A percentile compares a stretch with the other conserved stretches of the same genome.
Evolutionary conservation across 2,797 vertebrate genomes (phyloP).

Genomic region (Calcarius lapponicus): DNA sequence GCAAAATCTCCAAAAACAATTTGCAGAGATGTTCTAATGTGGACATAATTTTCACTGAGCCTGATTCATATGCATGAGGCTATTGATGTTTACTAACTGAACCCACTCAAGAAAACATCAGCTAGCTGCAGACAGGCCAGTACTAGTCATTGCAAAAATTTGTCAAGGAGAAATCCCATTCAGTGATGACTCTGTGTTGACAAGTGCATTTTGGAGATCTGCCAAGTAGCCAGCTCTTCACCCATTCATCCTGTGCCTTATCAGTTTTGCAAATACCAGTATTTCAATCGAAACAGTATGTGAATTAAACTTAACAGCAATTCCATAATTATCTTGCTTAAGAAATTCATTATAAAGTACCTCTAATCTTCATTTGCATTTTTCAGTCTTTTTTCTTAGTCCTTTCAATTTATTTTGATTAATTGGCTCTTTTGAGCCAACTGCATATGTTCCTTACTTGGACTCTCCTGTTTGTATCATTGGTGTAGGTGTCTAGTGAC

Average conservation of each 20-base stretch:
- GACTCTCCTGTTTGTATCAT: neutral
- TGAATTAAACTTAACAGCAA: slow-evolving; percentile 51
- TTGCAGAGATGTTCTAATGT: neutral
- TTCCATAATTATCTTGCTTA: slow-evolving; percentile 35
- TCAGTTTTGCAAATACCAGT: slow-evolving; percentile 29
- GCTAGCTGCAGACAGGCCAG: neutral
- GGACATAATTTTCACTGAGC: neutral
- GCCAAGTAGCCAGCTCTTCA: slow-evolving; percentile 46
- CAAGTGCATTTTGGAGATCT: slow-evolving; percentile 38
- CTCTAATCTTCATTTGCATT: slow-evolving; percentile 54
- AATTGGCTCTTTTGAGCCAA: slow-evolving; percentile 49
- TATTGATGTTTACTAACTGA: slow-evolving; percentile 1
- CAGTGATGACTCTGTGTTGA: neutral
- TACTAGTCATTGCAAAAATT: neutral
- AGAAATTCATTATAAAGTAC: slow-evolving; percentile 54
- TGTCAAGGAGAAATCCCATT: neutral
- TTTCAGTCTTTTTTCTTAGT: slow-evolving; percentile 32
- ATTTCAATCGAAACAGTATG: slow-evolving; percentile 7
- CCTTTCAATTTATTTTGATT: slow-evolving; percentile 46
- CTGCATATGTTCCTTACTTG: neutral
- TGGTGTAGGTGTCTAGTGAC: neutral
- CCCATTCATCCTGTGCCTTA: slow-evolving; percentile 35
- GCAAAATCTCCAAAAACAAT: neutral
- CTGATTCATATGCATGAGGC: neutral
- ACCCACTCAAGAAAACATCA: neutral